Conservation (phyloP, 2,797 vertebrate genomes). For the Corythornis leucogaster region DNA sequence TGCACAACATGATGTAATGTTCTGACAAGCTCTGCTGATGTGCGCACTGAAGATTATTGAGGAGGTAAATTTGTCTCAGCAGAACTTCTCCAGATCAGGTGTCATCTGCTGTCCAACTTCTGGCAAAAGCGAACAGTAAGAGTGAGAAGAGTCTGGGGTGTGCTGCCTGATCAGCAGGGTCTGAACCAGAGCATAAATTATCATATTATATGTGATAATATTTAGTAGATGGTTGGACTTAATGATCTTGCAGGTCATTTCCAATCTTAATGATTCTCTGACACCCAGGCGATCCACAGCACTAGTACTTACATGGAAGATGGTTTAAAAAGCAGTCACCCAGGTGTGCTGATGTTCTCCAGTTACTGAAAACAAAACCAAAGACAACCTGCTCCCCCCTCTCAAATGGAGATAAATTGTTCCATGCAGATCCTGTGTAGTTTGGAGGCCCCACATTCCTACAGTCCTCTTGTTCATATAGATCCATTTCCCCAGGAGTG, state of each 20-base stretch:
- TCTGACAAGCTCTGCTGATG: neutral
- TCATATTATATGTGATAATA: no score
- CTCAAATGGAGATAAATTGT: neutral
- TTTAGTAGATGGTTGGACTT: no score
- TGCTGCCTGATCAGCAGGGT: neutral
- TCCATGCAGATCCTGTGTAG: neutral
- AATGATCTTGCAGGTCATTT: no score
- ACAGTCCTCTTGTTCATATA: neutral
- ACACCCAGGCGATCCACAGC: rapidly evolving
- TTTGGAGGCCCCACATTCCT: no score
- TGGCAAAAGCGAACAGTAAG: neutral
- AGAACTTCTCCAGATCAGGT: neutral
- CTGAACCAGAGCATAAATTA: no score
- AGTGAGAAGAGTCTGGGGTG: rapidly evolving
- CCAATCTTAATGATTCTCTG: no score
- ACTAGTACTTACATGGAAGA: neutral
- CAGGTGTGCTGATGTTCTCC: neutral
- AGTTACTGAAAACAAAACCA: neutral
- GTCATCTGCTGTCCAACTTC: neutral
- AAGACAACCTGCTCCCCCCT: no score
- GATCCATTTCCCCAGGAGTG: neutral
- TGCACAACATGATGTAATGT: no score
- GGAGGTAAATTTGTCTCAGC: neutral
- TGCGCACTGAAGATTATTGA: neutral
- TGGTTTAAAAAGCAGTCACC: neutral